These are phyloP conservation scores for Nyctibius bracteatus DNA, from an alignment of 2,113 vertebrate genomes.

Conservation along the genomic window DNA sequence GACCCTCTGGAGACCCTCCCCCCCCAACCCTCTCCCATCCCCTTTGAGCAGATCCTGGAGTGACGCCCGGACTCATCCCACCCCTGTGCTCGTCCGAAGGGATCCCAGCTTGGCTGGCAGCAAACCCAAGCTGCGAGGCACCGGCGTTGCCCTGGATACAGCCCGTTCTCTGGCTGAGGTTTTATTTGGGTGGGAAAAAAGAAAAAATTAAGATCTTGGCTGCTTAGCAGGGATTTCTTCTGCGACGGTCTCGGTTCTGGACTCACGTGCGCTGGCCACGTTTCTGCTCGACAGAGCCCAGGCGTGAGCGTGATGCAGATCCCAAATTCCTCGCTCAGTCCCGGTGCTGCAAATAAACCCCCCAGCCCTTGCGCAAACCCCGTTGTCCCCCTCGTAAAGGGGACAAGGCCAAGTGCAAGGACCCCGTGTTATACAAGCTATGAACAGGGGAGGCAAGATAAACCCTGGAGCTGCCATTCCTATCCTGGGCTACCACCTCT, in stretches of 20 bases:
- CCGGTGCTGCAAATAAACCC: rapidly evolving
- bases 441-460: not conserved
- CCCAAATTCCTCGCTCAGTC: rapidly evolving
- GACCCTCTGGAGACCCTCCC: not conserved
- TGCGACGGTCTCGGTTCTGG: rapidly evolving
- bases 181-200: not conserved
- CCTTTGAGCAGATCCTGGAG: not conserved
- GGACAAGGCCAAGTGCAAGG: not conserved
- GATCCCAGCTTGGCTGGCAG: rapidly evolving
- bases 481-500: not conserved
- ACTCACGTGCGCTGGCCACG: not conserved
- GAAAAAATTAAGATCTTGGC: not conserved
- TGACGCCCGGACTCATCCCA: rapidly evolving
- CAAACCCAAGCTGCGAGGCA: not conserved
- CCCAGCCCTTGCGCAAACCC: not conserved
- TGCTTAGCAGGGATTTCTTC: not conserved
- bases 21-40: not conserved
- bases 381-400: rapidly evolving
- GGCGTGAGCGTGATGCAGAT: rapidly evolving
- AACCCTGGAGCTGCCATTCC: not conserved
- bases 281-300: not conserved
- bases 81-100: not conserved
- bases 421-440: rapidly evolving
- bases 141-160: not conserved
- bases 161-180: not conserved